Evolutionary conservation across 2,888 invertebrate species (phyloP).

Genomic region (Tenodera sinensis): DNA sequence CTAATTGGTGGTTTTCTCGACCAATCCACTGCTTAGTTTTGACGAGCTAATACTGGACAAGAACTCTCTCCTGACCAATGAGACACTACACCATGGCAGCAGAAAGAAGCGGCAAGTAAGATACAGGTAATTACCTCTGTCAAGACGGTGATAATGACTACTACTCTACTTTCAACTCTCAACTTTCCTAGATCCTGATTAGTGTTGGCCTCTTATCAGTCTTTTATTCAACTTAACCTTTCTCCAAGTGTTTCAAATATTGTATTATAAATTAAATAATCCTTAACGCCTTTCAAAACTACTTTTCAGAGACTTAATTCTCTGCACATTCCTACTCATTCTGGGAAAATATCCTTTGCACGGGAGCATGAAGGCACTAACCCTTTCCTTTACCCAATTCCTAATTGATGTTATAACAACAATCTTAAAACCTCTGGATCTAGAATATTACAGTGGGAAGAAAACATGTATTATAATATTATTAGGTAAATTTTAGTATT

Average conservation of each 20-base stretch:
- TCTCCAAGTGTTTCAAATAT: neutral
- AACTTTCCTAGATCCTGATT: conserved; percentile 1
- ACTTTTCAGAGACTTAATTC: neutral
- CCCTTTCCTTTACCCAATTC: neutral
- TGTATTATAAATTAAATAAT: neutral
- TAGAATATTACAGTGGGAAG: too few relatives aligned
- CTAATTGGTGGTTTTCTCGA: conserved; percentile 22
- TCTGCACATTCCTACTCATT: neutral
- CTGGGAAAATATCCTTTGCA: neutral
- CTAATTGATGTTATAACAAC: neutral
- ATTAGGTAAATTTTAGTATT: neutral
- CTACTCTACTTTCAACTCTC: conserved; percentile 1
- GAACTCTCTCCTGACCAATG: conserved; percentile 28
- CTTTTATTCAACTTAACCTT: neutral
- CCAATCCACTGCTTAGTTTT: conserved; percentile 26
- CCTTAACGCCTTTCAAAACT: neutral
- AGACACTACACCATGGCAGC: conserved; percentile 20
- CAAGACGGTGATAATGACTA: neutral
- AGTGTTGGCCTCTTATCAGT: neutral
- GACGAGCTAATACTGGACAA: conserved; percentile 30
- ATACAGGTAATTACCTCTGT: conserved; percentile 26
- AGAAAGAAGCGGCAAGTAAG: conserved; percentile 29
- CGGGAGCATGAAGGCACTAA: neutral
- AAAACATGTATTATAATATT: too few relatives aligned
- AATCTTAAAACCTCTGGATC: neutral